Percentiles rank a stretch among this genome's conserved stretches.
These are phyloP conservation scores for Trematomus bernacchii DNA, from an alignment of 2,797 vertebrate species.

Conservation along the genomic window DNA sequence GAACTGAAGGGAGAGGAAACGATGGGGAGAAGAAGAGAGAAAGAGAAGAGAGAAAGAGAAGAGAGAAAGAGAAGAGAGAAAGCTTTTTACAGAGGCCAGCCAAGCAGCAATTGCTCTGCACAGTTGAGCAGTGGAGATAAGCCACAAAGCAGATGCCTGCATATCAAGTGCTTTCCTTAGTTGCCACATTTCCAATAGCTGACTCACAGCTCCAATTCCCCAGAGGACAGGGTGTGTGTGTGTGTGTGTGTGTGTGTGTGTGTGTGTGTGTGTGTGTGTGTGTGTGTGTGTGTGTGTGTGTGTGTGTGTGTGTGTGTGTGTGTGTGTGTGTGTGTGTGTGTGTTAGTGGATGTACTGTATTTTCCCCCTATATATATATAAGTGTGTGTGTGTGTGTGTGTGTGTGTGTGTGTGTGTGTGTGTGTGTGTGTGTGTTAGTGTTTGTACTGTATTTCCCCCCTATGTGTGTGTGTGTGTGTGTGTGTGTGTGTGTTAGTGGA, in stretches of 20 bases:
- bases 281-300: not conserved
- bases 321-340: slow-evolving; percentile 13
- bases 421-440: no score
- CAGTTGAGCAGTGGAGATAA: slow-evolving; percentile 85
- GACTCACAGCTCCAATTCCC: slow-evolving; percentile 74
- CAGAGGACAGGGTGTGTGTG: slow-evolving; percentile 29
- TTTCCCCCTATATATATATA: no score
- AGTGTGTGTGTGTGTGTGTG: no score
- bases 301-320: slow-evolving; percentile 20
- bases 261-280: slow-evolving; percentile 3
- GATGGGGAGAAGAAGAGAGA: slow-evolving; percentile 28
- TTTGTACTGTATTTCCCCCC: no score
- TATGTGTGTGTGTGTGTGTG: not conserved
- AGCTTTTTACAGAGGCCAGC: slow-evolving; percentile 65
- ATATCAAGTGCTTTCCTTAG: slow-evolving; percentile 79
- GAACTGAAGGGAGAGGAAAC: slow-evolving; percentile 42
- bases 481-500: slow-evolving; percentile 33
- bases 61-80: slow-evolving; percentile 36
- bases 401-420: no score
- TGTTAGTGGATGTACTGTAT: no score
- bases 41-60: slow-evolving; percentile 34
- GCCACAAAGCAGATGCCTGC: slow-evolving; percentile 83
- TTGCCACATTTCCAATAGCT: slow-evolving; percentile 78
- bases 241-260: slow-evolving; percentile 18
- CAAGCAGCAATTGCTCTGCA: slow-evolving; percentile 81